Evolutionary conservation across 2,797 vertebrate genomes (phyloP).

Genomic region (Saxicola maurus): DNA sequence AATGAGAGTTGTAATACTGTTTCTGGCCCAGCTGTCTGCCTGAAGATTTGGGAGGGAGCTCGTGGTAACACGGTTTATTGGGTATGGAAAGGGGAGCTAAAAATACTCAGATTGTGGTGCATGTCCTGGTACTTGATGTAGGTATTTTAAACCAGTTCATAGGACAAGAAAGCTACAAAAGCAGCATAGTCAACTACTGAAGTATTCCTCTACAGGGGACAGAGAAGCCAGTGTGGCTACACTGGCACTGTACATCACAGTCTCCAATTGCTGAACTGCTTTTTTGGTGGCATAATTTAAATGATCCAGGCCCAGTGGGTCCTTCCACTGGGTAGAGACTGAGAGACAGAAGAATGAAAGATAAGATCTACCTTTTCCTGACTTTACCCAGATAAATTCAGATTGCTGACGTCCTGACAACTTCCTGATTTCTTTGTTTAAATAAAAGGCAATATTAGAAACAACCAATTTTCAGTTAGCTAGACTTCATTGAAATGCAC

Average conservation of each 20-base stretch:
- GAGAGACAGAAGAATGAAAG: not conserved
- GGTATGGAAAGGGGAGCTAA: not conserved
- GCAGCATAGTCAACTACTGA: not conserved
- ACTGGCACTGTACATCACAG: rapidly evolving
- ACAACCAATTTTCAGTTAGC: not conserved
- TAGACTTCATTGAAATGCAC: not conserved
- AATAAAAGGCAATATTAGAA: not conserved
- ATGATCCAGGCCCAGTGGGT: not conserved
- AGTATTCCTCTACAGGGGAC: not conserved
- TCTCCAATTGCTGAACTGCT: not conserved
- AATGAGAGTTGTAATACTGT: not conserved
- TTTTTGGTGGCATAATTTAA: not conserved
- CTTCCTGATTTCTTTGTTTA: not conserved
- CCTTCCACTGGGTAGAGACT: not conserved
- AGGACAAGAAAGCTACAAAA: not conserved
- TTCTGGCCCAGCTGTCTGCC: not conserved
- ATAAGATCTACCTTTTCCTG: not conserved
- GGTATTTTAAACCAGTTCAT: not conserved
- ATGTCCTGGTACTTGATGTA: not conserved
- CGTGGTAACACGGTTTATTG: rapidly evolving
- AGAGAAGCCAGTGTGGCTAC: not conserved
- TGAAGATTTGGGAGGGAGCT: not conserved
- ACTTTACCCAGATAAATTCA: not conserved
- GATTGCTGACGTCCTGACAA: not conserved
- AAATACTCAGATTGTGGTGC: not conserved